Base-by-base conservation (phyloP, 2,113 vertebrate species). In the Perca fluviatilis region DNA sequence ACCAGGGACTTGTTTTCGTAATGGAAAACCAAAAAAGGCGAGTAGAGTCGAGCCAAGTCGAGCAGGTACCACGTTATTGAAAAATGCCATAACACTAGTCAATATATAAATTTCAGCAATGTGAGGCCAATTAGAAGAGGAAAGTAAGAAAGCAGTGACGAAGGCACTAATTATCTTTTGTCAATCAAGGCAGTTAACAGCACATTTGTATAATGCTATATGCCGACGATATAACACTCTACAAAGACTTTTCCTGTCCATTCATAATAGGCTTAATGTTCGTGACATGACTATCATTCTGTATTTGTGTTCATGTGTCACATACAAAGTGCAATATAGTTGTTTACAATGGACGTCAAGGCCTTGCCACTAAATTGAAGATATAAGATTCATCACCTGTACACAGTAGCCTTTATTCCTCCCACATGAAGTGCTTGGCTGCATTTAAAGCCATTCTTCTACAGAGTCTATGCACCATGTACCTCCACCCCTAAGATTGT, bases 321-420 rank as follows among this genome's bases (percentile, higher is more conserved):
- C 18, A 23, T 51, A 6, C 16, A 33, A 27, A 25, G 47, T 36
- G 10, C 3, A 43, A 43, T 12, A 60, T 53, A 6, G 19, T 33
- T 27, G 40, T 74, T 62, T 54, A 68, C 47, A 64, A 15, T 43
- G 1, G 25, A 54, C 56, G 4, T 70, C 47, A 77, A 75, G 84
- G 70, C 49, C 46, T 65, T 43, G 23, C 12, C 7, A 16, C 36
- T 16, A 47, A 49, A n/a, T 46, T 11, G 30, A 58, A 63, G 16
- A 33, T 16, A 9, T 53, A n/a, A 4, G 14, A 63, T 15, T 15
- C 15, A 9, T 7, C 16, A 40, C 11, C 49, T 57, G 40, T 62
- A 14, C 11, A 58, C 33, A 21, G 19, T 3, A 27, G 27, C 21
- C 12, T 69, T 47, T 47, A 53, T 33, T 54, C 5, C 6, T 9